phyloP scores from a whole-genome alignment of 2,888 invertebrate species.

The Amphipoea lucens region DNA sequence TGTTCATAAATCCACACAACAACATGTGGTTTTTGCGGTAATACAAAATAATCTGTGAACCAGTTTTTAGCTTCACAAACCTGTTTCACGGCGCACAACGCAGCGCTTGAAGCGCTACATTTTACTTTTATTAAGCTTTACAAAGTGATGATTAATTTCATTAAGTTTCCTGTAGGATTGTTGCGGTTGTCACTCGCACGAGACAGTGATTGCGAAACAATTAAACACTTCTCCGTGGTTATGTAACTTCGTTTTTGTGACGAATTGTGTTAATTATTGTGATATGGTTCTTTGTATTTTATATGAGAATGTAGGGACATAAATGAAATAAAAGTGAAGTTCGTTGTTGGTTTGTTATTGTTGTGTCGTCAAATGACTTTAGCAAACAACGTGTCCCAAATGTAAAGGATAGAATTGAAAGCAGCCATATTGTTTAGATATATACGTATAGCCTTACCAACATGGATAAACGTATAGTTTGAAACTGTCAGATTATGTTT shows the following conservation, averaged over 20 bases:
- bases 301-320: no score
- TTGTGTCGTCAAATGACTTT: neutral
- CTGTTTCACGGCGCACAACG: conserved; percentile 4
- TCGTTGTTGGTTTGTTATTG: neutral
- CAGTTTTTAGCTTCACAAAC: conserved; percentile 37
- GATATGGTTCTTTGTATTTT: conserved; percentile 1
- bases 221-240: conserved; percentile 59
- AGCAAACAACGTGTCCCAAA: no score
- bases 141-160: conserved; percentile 69
- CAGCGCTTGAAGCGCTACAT: conserved; percentile 25
- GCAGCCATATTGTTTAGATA: neutral
- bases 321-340: neutral
- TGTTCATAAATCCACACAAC: conserved; percentile 23
- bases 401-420: neutral
- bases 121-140: conserved; percentile 41
- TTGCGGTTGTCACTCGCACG: conserved; percentile 66
- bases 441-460: neutral
- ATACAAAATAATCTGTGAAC: conserved; percentile 21
- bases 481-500: conserved; percentile 30
- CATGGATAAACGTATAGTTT: conserved; percentile 13
- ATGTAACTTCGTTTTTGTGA: conserved; percentile 46
- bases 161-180: conserved; percentile 61
- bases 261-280: conserved; percentile 26
- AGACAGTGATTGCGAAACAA: conserved; percentile 61
- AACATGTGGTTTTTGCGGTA: conserved; percentile 18